Base-by-base conservation (phyloP, 2,888 invertebrate species). In the Drosophila fulvimacula region DNA sequence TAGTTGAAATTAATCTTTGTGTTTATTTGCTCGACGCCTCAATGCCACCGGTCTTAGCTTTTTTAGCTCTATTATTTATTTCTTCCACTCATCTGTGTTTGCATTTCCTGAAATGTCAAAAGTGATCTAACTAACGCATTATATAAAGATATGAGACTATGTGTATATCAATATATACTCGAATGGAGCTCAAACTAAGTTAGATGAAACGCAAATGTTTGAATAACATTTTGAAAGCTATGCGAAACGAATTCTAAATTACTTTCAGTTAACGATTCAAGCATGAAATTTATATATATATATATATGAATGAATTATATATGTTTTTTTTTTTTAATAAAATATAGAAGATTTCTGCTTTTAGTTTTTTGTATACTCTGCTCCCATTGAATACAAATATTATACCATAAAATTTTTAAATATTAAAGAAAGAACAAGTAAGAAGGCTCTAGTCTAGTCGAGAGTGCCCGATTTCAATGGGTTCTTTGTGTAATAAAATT, bases 11-110 rank as follows among this genome's bases (percentile, higher is more conserved):
- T 72, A 82, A 87, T 83, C 64, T 44, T 49, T 61, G 79, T 34
- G 70, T 71, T 79, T 72, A 68, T 79, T 76, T 74, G 69, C 66
- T 70, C 64, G 79, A 74, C 70, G 53, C 74, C 24, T 82, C 82
- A 83, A 83, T 83, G 82, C 88, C 82, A 83, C 82, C 66, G 88
- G 82, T 76, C 82, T 87, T 87, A 41, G 51, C 17, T 5, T n/a
- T 51, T 24, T 24, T 5, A 24, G 24, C 10, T 9, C 10, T 30
- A n/a, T 42, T 62, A 36, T 62, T 71, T 49, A 38, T 46, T 49
- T 53, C 46, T 55, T 55, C 41, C 41, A 61, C 48, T 27, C 27
- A 49, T 6, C 30, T 52, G n/a, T 41, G 52, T 61, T 69, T 63
- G 64, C 73, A 76, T 72, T 82, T 87, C 82, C 87, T 82, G 65